Base-by-base conservation (phyloP, 2,113 vertebrate genomes). In the Corvus cornix region DNA sequence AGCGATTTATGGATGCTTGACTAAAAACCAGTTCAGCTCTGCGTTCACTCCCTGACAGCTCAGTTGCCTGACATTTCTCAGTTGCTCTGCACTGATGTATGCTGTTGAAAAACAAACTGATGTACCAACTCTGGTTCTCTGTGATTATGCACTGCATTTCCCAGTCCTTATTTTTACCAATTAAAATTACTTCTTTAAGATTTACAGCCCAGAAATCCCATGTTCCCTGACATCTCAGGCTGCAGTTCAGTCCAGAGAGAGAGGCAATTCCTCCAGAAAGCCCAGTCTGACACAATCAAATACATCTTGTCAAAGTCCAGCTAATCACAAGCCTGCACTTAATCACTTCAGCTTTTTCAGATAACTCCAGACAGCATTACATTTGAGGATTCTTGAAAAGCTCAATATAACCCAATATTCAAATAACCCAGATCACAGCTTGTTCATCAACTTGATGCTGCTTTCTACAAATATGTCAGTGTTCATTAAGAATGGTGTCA, bases 281-380 rank as follows among this genome's bases (percentile, higher is more conserved):
- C 95, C 94, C 92, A 79, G 73, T 48, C 94, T 97, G 96, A 97
- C 94, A 98, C 92, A 96, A 97, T 97, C 98, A 97, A 98, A 98
- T 80, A 91, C 92, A 93, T 89, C 95, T 97, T 97, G 97, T 98
- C 98, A 97, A 97, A 98, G 94, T 96, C 95, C 97, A 97, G 96
- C 96, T 98, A 96, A 98, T 98, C 96, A 97, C 96, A 97, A 26
- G 79, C 49, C 95, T 62, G n/a, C 86, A 93, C 89, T 98, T 98
- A 98, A 98, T 98, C 98, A 97, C 97, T 96, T 95, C 96, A 97
- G 95, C 81, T 97, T 96, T 95, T 96, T 93, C 87, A 94, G 90
- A 81, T 96, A 96, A 90, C 91, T 89, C 64, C 96, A 96, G 96
- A 92, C 90, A 97, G 95, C 69, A 70, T 94, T 90, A 80, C 96